A percentile compares a stretch with the other conserved stretches of the same genome.
phyloP scores from a whole-genome alignment of 1,140 invertebrate genomes.

The Oncopeltus fasciatus region DNA sequence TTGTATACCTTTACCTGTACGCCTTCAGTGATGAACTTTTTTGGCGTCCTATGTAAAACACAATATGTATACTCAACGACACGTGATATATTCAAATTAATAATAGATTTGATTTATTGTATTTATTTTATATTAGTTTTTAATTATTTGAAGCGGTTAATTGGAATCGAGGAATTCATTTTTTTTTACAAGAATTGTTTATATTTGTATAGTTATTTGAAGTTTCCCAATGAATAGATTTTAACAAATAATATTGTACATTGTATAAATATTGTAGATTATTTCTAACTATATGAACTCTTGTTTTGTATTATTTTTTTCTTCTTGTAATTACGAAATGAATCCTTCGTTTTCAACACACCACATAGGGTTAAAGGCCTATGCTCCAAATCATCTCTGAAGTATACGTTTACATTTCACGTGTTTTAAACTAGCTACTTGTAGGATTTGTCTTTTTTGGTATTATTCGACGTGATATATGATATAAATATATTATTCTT shows the following conservation, averaged over 20 bases:
- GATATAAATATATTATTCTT: constrained; percentile 9
- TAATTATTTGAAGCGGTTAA: neutral
- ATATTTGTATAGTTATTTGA: constrained; percentile 1
- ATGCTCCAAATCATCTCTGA: constrained; percentile 16
- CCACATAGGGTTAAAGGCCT: constrained; percentile 7
- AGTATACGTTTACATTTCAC: constrained; percentile 24
- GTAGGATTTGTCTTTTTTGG: constrained; percentile 20
- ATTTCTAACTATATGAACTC: neutral
- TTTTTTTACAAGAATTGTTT: neutral
- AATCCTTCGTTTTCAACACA: constrained; percentile 8
- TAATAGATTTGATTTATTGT: constrained; percentile 18
- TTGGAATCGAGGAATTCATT: constrained; percentile 1
- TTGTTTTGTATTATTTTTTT: constrained; percentile 7
- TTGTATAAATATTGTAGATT: constrained; percentile 10
- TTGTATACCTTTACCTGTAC: constrained; percentile 18
- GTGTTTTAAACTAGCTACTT: constrained; percentile 21
- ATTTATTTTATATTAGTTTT: constrained; percentile 17
- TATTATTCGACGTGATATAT: constrained; percentile 19
- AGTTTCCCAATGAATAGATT: neutral
- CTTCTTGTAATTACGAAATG: constrained; percentile 6
- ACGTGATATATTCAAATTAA: constrained; percentile 18
- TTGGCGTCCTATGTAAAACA: constrained; percentile 17
- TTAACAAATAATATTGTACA: constrained; percentile 2
- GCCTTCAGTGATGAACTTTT: constrained; percentile 7
- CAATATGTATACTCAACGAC: constrained; percentile 21